Percentiles rank a stretch among this genome's conserved stretches.
Conservation (phyloP, 1,140 invertebrate species). For the Condylostylus longicornis region DNA sequence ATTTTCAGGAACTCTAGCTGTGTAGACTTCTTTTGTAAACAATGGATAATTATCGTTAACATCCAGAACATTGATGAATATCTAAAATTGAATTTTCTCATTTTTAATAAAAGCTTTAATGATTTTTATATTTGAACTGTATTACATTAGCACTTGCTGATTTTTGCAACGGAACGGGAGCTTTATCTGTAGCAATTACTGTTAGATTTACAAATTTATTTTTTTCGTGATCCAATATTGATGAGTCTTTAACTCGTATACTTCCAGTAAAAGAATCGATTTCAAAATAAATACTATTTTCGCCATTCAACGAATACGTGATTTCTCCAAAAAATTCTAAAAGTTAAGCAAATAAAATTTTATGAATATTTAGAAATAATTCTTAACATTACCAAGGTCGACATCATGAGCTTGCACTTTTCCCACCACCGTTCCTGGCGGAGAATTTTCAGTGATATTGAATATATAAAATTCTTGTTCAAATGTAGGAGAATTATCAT, state of each 20-base stretch:
- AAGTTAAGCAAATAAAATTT: conserved; percentile 5
- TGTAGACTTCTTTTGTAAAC: conserved; percentile 58
- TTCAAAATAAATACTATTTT: conserved; percentile 50
- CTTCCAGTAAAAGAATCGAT: conserved; percentile 59
- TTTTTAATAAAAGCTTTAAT: neutral
- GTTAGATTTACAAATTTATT: conserved; percentile 54
- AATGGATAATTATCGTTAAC: conserved; percentile 72
- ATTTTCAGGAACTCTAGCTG: conserved; percentile 68
- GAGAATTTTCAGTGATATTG: conserved; percentile 57
- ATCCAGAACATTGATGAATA: conserved; percentile 64
- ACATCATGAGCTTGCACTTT: conserved; percentile 55
- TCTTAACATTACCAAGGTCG: conserved; percentile 43
- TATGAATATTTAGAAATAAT: neutral
- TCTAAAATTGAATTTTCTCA: conserved; percentile 24
- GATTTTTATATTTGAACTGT: conserved; percentile 19
- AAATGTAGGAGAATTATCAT: conserved; percentile 75
- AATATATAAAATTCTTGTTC: conserved; percentile 48
- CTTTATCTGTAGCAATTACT: conserved; percentile 65
- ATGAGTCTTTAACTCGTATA: conserved; percentile 55
- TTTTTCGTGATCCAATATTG: conserved; percentile 64
- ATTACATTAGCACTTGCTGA: conserved; percentile 53
- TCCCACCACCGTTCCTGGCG: conserved; percentile 47
- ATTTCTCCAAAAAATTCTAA: conserved; percentile 52
- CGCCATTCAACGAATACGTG: conserved; percentile 60
- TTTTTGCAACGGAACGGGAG: conserved; percentile 48